phyloP scores from a whole-genome alignment of 2,797 vertebrate genomes.

The Macropodus opercularis region DNA sequence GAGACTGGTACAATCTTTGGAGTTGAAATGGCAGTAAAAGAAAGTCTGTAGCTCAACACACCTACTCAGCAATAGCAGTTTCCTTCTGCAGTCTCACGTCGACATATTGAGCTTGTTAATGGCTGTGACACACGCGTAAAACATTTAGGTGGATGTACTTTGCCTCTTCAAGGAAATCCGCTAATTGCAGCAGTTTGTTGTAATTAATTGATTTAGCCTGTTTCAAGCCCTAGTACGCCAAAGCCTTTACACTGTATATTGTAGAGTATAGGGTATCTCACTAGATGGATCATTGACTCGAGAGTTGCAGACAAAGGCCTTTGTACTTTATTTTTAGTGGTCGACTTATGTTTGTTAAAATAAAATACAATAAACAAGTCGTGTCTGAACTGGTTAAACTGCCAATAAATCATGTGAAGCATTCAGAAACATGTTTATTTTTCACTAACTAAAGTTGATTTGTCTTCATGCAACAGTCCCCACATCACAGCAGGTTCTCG shows the following conservation, averaged over 20 bases:
- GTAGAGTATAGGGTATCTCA: too few species aligned
- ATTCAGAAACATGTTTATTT: constrained; percentile 8
- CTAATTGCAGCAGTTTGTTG: not conserved
- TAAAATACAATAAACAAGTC: too few species aligned
- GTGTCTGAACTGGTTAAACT: not conserved
- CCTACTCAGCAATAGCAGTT: not conserved
- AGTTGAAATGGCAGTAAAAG: not conserved
- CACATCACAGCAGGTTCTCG: constrained; percentile 37
- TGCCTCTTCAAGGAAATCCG: not conserved
- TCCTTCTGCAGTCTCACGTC: not conserved
- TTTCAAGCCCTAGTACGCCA: not conserved
- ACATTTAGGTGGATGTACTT: not conserved
- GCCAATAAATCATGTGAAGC: constrained; percentile 14
- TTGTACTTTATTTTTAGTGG: constrained; percentile 17
- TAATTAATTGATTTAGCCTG: not conserved
- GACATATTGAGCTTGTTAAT: not conserved
- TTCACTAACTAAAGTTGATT: constrained; percentile 6
- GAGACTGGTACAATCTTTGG: not conserved
- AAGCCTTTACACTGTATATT: too few species aligned
- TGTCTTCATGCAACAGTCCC: constrained; percentile 17
- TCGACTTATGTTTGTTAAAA: too few species aligned
- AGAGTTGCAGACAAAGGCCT: too few species aligned
- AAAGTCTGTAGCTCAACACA: not conserved
- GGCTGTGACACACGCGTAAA: not conserved
- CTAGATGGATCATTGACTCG: too few species aligned